A percentile compares a stretch with the other conserved stretches of the same genome.
These are phyloP conservation scores for Solen grandis DNA, from an alignment of 1,140 invertebrate species.

Conservation along the genomic window DNA sequence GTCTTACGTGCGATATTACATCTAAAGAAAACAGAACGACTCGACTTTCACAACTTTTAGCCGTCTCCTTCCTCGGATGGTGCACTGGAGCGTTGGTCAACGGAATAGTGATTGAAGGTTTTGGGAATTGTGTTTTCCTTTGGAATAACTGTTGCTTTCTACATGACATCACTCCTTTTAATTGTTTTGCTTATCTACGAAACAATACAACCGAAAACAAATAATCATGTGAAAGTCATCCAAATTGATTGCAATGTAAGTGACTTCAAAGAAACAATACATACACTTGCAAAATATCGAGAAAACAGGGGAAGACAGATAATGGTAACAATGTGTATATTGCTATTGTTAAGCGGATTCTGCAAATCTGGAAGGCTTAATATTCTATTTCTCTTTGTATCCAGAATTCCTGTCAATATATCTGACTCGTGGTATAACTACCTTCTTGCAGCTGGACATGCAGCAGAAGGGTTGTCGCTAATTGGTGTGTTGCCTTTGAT, in stretches of 20 bases:
- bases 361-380: conserved; percentile 78
- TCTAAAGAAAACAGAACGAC: too few species aligned
- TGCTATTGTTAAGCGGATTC: conserved; percentile 73
- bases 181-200: conserved; percentile 66
- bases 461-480: conserved; percentile 73
- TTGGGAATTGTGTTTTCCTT: conserved; percentile 62
- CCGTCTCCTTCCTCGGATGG: too few species aligned
- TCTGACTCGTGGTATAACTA: too few species aligned
- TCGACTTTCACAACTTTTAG: too few species aligned
- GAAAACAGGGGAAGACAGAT: conserved; percentile 78
- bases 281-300: too few species aligned
- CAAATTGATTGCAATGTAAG: conserved; percentile 63
- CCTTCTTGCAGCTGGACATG: conserved; percentile 77
- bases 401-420: too few species aligned
- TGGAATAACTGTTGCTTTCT: conserved; percentile 68
- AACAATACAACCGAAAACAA: too few species aligned
- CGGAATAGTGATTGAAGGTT: too few species aligned
- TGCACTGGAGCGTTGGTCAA: too few species aligned
- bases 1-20: conserved; percentile 64
- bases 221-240: conserved; percentile 60
- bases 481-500: conserved; percentile 75
- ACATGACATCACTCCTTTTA: too few species aligned
- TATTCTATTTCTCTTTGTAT: too few species aligned
- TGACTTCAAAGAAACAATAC: conserved; percentile 67
- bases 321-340: conserved; percentile 76